phyloP scores from a whole-genome alignment of 2,797 vertebrate species.

The Cyclopterus lumpus region DNA sequence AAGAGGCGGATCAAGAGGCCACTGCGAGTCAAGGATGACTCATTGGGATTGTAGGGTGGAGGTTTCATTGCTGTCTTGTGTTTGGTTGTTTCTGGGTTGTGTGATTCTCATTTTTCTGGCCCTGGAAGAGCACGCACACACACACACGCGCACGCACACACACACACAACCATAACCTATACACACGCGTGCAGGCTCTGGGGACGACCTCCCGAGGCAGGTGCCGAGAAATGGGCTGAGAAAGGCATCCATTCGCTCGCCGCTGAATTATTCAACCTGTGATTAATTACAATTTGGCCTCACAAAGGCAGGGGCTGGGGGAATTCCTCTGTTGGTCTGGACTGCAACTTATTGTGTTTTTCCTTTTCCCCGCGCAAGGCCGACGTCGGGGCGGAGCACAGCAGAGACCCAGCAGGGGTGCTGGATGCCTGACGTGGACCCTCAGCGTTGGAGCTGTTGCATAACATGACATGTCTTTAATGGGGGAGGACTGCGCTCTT shows the following conservation, averaged over 20 bases:
- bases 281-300: conserved; percentile 79
- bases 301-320: conserved; percentile 67
- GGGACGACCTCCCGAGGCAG: conserved; percentile 61
- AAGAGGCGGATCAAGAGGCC: conserved; percentile 49
- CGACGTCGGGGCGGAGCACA: conserved; percentile 43
- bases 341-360: conserved; percentile 73
- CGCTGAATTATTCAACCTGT: conserved; percentile 75
- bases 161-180: conserved; percentile 25
- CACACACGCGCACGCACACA: conserved; percentile 31
- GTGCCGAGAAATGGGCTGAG: conserved; percentile 64
- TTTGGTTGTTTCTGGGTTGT: conserved; percentile 66
- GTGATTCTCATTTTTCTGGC: conserved; percentile 56
- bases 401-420: conserved; percentile 44
- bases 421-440: conserved; percentile 53
- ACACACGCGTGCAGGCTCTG: conserved; percentile 43
- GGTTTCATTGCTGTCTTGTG: conserved; percentile 64
- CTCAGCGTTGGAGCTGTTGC: conserved; percentile 49
- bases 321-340: conserved; percentile 74
- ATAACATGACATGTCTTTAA: conserved; percentile 47
- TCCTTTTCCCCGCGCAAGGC: conserved; percentile 57
- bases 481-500: conserved; percentile 27
- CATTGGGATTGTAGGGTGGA: conserved; percentile 64
- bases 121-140: conserved; percentile 36
- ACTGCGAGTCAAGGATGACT: conserved; percentile 69
- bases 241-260: conserved; percentile 61